phyloP scores from a whole-genome alignment of 1,140 invertebrate species.

The Calliopsis andreniformis region DNA sequence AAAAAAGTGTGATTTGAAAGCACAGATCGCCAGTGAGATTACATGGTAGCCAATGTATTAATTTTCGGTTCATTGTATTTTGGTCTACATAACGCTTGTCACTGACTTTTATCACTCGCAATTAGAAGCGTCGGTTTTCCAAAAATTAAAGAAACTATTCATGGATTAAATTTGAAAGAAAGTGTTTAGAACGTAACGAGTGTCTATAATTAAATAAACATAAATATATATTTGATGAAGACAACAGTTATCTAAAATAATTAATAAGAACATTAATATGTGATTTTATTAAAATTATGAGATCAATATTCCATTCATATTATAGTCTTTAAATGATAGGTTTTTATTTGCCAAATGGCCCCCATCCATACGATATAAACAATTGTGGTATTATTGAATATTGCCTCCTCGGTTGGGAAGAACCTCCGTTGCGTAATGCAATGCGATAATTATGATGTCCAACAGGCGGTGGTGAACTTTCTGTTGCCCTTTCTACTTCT shows the following conservation, averaged over 20 bases:
- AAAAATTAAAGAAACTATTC: background rate
- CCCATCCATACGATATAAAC: conserved; percentile 82
- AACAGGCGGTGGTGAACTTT: conserved; percentile 27
- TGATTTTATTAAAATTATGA: conserved; percentile 25
- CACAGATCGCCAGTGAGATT: too few relatives aligned
- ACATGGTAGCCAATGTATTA: too few relatives aligned
- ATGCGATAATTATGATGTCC: conserved; percentile 60
- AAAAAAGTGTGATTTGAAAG: too few relatives aligned
- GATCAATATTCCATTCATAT: conserved; percentile 33
- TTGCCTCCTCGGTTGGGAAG: conserved; percentile 67
- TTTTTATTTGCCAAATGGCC: conserved; percentile 75
- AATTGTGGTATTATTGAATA: conserved; percentile 81
- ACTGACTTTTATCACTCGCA: too few relatives aligned
- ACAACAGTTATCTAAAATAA: background rate
- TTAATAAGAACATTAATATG: background rate
- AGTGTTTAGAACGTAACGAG: too few relatives aligned
- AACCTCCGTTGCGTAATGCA: conserved; percentile 56
- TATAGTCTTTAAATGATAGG: background rate
- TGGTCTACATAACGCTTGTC: too few relatives aligned
- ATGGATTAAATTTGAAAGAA: background rate
- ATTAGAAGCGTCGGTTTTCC: too few relatives aligned
- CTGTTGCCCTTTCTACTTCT: conserved; percentile 13
- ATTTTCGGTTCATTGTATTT: too few relatives aligned
- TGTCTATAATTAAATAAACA: too few relatives aligned
- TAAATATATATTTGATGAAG: background rate